Evolutionary conservation across 1,140 invertebrate genomes (phyloP), one percentile per base, ranked within the genome.

Genomic region (Bombus soroeensis): DNA sequence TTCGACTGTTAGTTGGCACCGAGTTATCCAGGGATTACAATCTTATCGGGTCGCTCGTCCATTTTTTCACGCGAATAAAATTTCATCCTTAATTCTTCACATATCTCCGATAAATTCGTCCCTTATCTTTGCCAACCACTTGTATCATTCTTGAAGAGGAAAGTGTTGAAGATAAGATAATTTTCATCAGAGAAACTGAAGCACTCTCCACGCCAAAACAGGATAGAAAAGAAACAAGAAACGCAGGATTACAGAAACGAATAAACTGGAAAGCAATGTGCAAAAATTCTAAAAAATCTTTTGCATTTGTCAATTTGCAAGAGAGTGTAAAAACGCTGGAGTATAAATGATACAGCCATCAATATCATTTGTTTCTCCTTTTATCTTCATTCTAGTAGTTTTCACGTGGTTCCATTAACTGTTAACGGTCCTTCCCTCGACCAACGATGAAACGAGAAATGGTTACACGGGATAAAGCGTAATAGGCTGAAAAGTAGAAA

Each of bases 361-460:
- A 39, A 39, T 32, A 70, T 70, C 34, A 12, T 70, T 22, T 39
- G 15, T 37, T 34, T 62, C 32, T 62, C 80, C 87, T 87, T 90
- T 81, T 87, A 89, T 86, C 89, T 91, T 91, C 81, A 86, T 89
- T 59, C 80, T 41, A 25, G n/a, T 37, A 68, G 70, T 47, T 82
- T 88, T 75, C 68, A 80, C 57, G 74, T 39, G 83, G 66, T 64
- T 79, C 74, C 80, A 66, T 85, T 86, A 83, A 66, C 68, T 47
- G 73, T 89, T 86, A 74, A 86, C 25, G 71, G 2, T 72, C 15
- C 12, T 41, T 9, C 8, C 8, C 1, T 18, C 13, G 22, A 0
- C 41, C 39, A 25, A 41, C 39, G 39, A 73, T 43, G 15, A 53
- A 53, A 53, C 73, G 41, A 34, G 73, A 75, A 75, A 75, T 53